Evolutionary conservation across 2,888 invertebrate species (phyloP).

Genomic region (Priocnemis perturbator): DNA sequence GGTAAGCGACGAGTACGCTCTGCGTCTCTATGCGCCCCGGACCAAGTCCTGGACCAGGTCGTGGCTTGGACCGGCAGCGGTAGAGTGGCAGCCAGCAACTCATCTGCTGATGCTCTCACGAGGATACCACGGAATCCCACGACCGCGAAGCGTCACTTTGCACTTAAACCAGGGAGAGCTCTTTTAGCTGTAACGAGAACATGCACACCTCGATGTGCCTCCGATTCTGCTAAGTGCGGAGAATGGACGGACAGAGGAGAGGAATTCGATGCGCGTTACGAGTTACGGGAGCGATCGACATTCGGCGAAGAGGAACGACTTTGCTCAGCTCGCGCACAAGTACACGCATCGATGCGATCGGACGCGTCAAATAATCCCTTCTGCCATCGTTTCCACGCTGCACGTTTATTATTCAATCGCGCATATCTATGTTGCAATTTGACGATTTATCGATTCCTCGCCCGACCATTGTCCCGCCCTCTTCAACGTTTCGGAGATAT

Average conservation of each 20-base stretch:
- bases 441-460: too few relatives aligned
- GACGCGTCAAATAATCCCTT: too few relatives aligned
- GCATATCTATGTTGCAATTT: too few relatives aligned
- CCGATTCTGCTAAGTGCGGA: conserved; percentile 20
- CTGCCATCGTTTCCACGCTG: too few relatives aligned
- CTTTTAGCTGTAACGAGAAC: conserved; percentile 54
- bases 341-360: too few relatives aligned
- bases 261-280: not conserved
- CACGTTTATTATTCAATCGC: too few relatives aligned
- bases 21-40: conserved; percentile 24
- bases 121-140: conserved; percentile 67
- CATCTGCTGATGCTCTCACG: conserved; percentile 71
- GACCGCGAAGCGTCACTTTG: conserved; percentile 70
- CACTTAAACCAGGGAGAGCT: conserved; percentile 65
- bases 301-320: too few relatives aligned
- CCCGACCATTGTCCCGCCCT: too few relatives aligned
- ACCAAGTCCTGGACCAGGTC: conserved; percentile 23
- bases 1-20: conserved; percentile 26
- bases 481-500: too few relatives aligned
- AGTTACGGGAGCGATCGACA: too few relatives aligned
- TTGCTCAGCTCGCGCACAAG: too few relatives aligned
- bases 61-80: conserved; percentile 21
- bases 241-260: not conserved
- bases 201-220: not conserved
- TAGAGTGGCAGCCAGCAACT: conserved; percentile 41